These are phyloP conservation scores for Agrochola lychnidis DNA, from an alignment of 2,888 invertebrate genomes.

Conservation along the genomic window DNA sequence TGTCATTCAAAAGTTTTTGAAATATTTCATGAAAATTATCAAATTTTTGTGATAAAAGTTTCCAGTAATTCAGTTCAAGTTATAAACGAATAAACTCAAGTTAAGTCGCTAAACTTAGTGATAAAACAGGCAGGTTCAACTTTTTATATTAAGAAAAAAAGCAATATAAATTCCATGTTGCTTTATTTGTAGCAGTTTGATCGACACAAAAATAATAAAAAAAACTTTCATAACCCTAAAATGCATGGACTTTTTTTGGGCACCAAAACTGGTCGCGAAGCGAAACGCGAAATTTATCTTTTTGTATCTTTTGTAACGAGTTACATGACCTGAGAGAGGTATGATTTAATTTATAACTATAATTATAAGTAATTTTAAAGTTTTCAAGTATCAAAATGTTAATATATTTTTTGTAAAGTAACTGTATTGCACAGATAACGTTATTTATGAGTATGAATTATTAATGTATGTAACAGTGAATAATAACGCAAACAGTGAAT, in stretches of 20 bases:
- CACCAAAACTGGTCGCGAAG: conserved; percentile 45
- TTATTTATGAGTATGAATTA: conserved; percentile 27
- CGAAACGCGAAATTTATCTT: conserved; percentile 33
- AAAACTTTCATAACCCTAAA: conserved; percentile 35
- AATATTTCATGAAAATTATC: background rate
- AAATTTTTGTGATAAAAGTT: background rate
- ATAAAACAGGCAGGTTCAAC: background rate
- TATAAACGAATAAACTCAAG: background rate
- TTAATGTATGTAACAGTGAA: background rate
- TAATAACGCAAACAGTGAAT: conserved; percentile 2
- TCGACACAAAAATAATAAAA: background rate
- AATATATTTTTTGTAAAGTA: conserved; percentile 34
- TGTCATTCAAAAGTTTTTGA: conserved; percentile 10
- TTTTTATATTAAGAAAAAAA: background rate
- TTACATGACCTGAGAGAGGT: conserved; percentile 22
- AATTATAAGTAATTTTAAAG: conserved; percentile 29
- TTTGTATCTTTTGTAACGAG: conserved; percentile 31
- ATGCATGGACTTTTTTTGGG: conserved; percentile 38
- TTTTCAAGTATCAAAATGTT: conserved; percentile 13
- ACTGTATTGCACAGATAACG: conserved; percentile 12
- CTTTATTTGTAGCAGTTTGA: background rate
- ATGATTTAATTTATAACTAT: conserved; percentile 31
- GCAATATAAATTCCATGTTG: background rate
- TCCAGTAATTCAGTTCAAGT: background rate
- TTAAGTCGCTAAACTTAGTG: background rate